These are phyloP conservation scores for Momotus momota DNA, from an alignment of 2,797 vertebrate genomes.

Conservation along the genomic window DNA sequence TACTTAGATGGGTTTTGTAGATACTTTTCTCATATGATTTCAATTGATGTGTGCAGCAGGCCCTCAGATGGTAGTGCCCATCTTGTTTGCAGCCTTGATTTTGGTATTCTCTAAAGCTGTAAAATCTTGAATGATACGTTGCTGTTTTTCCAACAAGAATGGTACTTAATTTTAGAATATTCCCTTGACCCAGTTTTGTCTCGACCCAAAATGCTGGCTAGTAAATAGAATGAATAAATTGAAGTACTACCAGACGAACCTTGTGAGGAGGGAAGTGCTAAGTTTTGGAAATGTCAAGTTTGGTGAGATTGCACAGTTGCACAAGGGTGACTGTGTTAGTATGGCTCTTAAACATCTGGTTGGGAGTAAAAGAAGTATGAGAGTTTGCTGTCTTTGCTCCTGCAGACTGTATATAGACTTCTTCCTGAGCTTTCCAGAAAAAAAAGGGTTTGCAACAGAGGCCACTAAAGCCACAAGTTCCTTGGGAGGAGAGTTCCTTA, in stretches of 20 bases:
- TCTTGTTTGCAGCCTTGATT: neutral
- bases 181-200: neutral
- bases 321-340: neutral
- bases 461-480: neutral
- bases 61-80: neutral
- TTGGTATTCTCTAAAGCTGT: neutral
- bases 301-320: neutral
- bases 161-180: neutral
- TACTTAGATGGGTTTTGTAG: neutral
- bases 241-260: neutral
- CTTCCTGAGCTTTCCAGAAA: neutral
- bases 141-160: neutral
- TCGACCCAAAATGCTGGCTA: neutral
- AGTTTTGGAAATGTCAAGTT: neutral
- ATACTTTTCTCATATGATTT: neutral
- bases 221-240: neutral
- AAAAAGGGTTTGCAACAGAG: neutral
- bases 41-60: neutral
- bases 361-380: neutral
- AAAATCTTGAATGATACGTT: neutral
- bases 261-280: neutral
- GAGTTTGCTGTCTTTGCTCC: neutral
- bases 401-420: neutral
- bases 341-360: neutral
- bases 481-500: neutral